phyloP scores from a whole-genome alignment of 2,888 invertebrate genomes.

The Drosophila vallismaia region DNA sequence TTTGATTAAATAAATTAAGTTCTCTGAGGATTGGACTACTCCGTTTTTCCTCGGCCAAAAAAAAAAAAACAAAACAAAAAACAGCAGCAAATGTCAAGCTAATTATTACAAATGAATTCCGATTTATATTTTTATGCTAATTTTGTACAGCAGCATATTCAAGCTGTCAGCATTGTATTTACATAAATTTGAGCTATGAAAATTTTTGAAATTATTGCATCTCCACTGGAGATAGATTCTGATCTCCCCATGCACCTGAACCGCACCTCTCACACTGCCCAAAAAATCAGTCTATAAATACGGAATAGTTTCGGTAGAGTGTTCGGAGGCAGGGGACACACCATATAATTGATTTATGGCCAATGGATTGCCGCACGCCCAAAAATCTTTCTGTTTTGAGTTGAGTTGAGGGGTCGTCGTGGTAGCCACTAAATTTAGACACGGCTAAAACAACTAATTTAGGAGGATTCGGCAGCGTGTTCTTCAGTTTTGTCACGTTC shows the following conservation, averaged over 20 bases:
- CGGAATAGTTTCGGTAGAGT: neutral
- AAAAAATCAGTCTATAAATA: conserved; percentile 42
- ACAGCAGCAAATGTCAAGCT: conserved; percentile 63
- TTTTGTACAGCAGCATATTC: conserved; percentile 30
- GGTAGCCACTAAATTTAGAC: conserved; percentile 66
- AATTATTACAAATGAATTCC: conserved; percentile 76
- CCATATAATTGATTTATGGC: conserved; percentile 79
- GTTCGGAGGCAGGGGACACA: conserved; percentile 47
- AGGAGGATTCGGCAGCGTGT: conserved; percentile 63
- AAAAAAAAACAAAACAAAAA: conserved; percentile 52
- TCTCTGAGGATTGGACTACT: conserved; percentile 13
- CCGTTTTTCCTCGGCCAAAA: conserved; percentile 40
- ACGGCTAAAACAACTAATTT: conserved; percentile 76
- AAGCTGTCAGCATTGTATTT: conserved; percentile 57
- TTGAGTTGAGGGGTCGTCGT: conserved; percentile 29
- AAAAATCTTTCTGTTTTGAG: conserved; percentile 13
- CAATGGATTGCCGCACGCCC: conserved; percentile 72
- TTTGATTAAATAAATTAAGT: conserved; percentile 73
- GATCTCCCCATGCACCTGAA: conserved; percentile 35
- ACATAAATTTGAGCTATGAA: conserved; percentile 46
- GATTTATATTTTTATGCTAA: conserved; percentile 66
- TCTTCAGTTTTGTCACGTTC: conserved; percentile 83
- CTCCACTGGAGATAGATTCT: neutral
- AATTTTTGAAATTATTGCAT: conserved; percentile 60
- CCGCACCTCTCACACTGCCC: conserved; percentile 18